A percentile compares a stretch with the other conserved stretches of the same genome.
Evolutionary conservation across 2,888 invertebrate species (phyloP).

Genomic region (Heliconius hortense): DNA sequence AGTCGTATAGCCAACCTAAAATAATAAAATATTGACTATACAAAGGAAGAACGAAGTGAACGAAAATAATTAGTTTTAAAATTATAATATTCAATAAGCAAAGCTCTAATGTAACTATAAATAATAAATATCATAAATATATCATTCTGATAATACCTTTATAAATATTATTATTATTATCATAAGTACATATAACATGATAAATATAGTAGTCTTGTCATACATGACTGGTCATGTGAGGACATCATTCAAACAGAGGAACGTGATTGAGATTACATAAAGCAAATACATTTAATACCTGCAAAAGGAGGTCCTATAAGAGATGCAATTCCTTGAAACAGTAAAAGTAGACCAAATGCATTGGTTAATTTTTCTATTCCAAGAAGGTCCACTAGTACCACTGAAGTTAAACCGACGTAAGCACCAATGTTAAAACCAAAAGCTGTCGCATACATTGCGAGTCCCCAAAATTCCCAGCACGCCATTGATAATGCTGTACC

Average conservation of each 20-base stretch:
- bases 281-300: slow-evolving; percentile 81
- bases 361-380: slow-evolving; percentile 97
- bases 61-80: neutral
- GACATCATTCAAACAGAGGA: neutral
- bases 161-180: slow-evolving; percentile 8
- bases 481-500: slow-evolving; percentile 91
- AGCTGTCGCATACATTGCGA: slow-evolving; percentile 88
- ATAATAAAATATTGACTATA: slow-evolving; percentile 41
- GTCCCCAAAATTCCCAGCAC: slow-evolving; percentile 86
- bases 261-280: slow-evolving; percentile 7
- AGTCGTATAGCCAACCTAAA: slow-evolving; percentile 92
- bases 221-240: slow-evolving; percentile 9
- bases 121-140: slow-evolving; percentile 1
- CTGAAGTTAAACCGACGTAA: slow-evolving; percentile 97
- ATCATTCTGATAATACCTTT: neutral
- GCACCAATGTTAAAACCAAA: slow-evolving; percentile 97
- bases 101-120: neutral
- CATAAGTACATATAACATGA: slow-evolving; percentile 13
- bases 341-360: slow-evolving; percentile 94
- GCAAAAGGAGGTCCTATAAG: slow-evolving; percentile 96
- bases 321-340: slow-evolving; percentile 97
- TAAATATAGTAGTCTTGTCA: slow-evolving; percentile 10
- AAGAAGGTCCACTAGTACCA: slow-evolving; percentile 95
- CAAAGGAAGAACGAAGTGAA: neutral
- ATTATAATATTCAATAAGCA: neutral